Conservation (phyloP, 30 jellyfish, hydroid and myxozoan genomes). For the Turritopsis rubra region DNA sequence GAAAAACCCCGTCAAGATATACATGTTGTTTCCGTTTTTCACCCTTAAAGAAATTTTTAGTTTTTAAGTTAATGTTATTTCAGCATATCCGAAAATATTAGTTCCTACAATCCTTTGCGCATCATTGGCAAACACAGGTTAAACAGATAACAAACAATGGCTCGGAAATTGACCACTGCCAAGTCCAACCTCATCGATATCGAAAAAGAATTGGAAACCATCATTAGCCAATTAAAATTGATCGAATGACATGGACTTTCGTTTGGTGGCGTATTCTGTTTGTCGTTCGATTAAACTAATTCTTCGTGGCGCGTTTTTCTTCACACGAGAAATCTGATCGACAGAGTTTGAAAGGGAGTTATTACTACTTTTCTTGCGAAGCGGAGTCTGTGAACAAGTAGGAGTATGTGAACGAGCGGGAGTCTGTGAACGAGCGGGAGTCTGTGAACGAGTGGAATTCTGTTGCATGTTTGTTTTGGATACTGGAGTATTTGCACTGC, state of each 20-base stretch:
- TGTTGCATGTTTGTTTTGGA: neutral
- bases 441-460: too few relatives aligned
- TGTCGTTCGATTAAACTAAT: conserved; percentile 78
- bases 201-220: too few relatives aligned
- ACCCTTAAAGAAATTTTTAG: too few relatives aligned
- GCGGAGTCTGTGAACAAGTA: conserved; percentile 17
- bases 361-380: conserved; percentile 8
- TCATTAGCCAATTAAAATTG: neutral
- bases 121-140: too few relatives aligned
- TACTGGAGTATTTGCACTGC: neutral
- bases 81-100: too few relatives aligned
- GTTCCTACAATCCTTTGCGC: too few relatives aligned
- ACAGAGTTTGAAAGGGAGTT: conserved; percentile 21
- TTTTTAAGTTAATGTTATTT: too few relatives aligned
- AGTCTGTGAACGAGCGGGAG: neutral
- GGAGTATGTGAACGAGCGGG: neutral
- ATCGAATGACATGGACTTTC: conserved; percentile 4
- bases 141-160: too few relatives aligned
- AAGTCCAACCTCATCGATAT: too few relatives aligned
- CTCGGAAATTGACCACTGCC: too few relatives aligned
- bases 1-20: too few relatives aligned
- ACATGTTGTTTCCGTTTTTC: too few relatives aligned
- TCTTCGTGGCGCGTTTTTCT: conserved; percentile 29
- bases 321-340: conserved; percentile 12
- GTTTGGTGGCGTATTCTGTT: conserved; percentile 48